Evolutionary conservation across 2,797 vertebrate species (phyloP), one percentile per base, ranked within the genome.

Genomic region (Anomalospiza imberbis): DNA sequence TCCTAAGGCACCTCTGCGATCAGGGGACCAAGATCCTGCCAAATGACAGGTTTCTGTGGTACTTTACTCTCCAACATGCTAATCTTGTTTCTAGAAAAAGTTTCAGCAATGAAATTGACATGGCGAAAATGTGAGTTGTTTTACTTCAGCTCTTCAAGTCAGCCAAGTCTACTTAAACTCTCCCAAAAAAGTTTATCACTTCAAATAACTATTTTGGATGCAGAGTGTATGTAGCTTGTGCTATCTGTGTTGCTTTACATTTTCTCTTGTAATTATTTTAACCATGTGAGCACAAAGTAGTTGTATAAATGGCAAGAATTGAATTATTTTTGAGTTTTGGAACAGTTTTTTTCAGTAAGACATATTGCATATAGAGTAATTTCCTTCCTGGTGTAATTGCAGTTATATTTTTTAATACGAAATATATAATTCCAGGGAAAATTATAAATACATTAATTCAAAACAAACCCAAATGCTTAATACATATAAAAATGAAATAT

Each of bases 371-470:
- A 89, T 21, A 90, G 54, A 92, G 32, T 65, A 90, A 68, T 74
- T 94, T 96, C 74, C 48, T 88, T 89, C 68, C 40, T 31, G 47
- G 61, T 75, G 66, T 89, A 95, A 94, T 84, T 78, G 25, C 60
- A 95, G 77, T 91, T 95, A 73, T 84, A 92, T 88, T 94, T 96
- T 94, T 84, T 95, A 88, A 70, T 79, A 91, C 60, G 54, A 97
- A 96, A 94, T 85, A 89, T 77, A 95, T 97, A 60, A 85, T 81
- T 34, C 18, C 2, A 44, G 71, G 96, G 45, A 95, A 97, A 95
- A 96, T 93, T 96, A 91, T 93, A 85, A 94, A 94, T 95, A 77
- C 45, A 77, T 96, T 96, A 65, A 29, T 71, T 97, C 78, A 95
- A 95, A 96, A 75, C 72, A 92, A 96, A 96, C 71, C 61, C 48